These are phyloP conservation scores for Magallana gigas DNA, from an alignment of 1,140 invertebrate species.

Conservation along the genomic window DNA sequence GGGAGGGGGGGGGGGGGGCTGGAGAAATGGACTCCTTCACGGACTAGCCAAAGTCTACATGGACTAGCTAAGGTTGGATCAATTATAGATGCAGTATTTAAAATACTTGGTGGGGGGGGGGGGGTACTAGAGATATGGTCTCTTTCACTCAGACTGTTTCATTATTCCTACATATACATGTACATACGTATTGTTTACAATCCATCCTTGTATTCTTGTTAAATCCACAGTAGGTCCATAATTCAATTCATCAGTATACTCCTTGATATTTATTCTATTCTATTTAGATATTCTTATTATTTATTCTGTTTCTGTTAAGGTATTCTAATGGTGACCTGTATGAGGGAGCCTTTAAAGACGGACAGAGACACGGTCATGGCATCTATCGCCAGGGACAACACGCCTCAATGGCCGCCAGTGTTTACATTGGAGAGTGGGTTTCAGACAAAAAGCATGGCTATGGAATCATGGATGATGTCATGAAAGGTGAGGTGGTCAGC, in stretches of 20 bases:
- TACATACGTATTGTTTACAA: too few species aligned
- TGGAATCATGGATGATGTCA: slow-evolving; percentile 91
- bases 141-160: too few species aligned
- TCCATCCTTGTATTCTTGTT: too few species aligned
- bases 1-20: slow-evolving; percentile 87
- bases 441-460: slow-evolving; percentile 89
- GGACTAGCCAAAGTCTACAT: slow-evolving; percentile 82
- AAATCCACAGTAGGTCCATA: too few species aligned
- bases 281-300: too few species aligned
- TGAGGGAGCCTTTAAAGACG: slow-evolving; percentile 91
- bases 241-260: too few species aligned
- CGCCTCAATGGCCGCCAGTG: slow-evolving; percentile 85
- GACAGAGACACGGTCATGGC: slow-evolving; percentile 90
- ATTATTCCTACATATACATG: too few species aligned
- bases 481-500: slow-evolving; percentile 77
- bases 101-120: too few species aligned
- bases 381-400: slow-evolving; percentile 89
- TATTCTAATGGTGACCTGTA: slow-evolving; percentile 87
- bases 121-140: too few species aligned
- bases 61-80: background rate
- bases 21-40: slow-evolving; percentile 90
- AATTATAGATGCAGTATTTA: background rate
- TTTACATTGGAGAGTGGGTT: slow-evolving; percentile 93
- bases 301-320: slow-evolving; percentile 71
- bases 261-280: too few species aligned